Evolutionary conservation across 2,113 vertebrate species (phyloP), one percentile per base, ranked within the genome.

Genomic region (Rafetus swinhoei): DNA sequence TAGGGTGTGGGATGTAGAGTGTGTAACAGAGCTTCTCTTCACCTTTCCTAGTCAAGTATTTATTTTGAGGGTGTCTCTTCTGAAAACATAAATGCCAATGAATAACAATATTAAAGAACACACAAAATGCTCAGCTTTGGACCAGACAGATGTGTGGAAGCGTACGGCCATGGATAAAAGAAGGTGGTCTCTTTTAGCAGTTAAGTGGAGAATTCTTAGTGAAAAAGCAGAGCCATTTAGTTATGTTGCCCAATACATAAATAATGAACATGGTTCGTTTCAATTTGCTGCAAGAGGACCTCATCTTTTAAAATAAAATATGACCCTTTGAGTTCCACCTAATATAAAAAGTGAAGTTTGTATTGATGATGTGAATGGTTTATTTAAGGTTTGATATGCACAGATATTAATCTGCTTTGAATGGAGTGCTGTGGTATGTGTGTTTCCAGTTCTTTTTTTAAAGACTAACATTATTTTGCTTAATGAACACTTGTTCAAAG

Each of bases 251-350:
- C 81, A 69, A 82, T 79, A 45, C 16, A 92, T 90, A 89, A 94
- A 92, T 91, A 95, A 90, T 95, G 89, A 55, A 94, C 59, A 65
- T 1, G 6, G 1, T 56, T 19, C 7, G 19, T 93, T 88, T 92
- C 92, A 72, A 95, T 92, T 52, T 93, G 62, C 84, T 95, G 60
- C 55, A 86, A 93, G 27, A 90, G 9, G 91, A 32, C 5, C 4
- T 92, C 59, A 93, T 86, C 5, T 86, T 95, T 90, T 88, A 55
- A 65, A 91, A 96, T 94, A 86, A 88, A 4, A 84, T 95, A 95
- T 82, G 32, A 9, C 62, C 19, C 1, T 88, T 81, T 85, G 65
- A 72, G 55, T 87, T 84, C 86, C 88, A 86, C 21, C 81, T 86
- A 94, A 82, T 93, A 95, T 65, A 93, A 59, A 94, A 35, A 89